A percentile compares a stretch with the other conserved stretches of the same genome.
phyloP scores from a whole-genome alignment of 2,888 invertebrate species.

The Drosophila hamatofila region DNA sequence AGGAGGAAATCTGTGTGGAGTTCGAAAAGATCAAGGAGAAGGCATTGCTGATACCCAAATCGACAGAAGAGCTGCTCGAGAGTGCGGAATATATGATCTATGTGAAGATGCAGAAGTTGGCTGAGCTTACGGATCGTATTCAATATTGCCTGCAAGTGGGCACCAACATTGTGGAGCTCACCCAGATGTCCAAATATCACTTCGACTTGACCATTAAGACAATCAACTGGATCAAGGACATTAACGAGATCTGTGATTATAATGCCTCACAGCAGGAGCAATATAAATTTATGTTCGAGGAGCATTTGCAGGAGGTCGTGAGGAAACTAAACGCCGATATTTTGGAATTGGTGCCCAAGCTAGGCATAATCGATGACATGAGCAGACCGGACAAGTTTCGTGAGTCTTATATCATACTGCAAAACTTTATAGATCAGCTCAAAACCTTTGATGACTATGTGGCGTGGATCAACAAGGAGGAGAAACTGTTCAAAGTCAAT shows the following conservation, averaged over 20 bases:
- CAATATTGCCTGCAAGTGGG: constrained; percentile 88
- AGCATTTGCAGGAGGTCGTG: constrained; percentile 89
- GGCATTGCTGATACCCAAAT: constrained; percentile 90
- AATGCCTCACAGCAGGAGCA: constrained; percentile 92
- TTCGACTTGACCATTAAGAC: constrained; percentile 92
- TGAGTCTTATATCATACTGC: constrained; percentile 92
- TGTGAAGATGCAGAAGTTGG: constrained; percentile 90
- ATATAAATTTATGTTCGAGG: constrained; percentile 94
- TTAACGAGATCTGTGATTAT: constrained; percentile 92
- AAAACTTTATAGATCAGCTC: constrained; percentile 91
- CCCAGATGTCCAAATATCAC: constrained; percentile 90
- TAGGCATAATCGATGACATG: constrained; percentile 93
- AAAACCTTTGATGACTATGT: constrained; percentile 91
- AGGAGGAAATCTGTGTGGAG: constrained; percentile 89
- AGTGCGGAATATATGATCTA: constrained; percentile 92
- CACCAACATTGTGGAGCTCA: constrained; percentile 91
- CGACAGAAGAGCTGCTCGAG: constrained; percentile 92
- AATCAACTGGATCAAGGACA: constrained; percentile 93
- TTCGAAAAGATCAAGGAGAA: constrained; percentile 90
- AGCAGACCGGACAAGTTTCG: constrained; percentile 91
- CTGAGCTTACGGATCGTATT: constrained; percentile 90
- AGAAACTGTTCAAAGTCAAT: constrained; percentile 92
- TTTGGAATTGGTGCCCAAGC: constrained; percentile 89
- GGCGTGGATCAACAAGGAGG: constrained; percentile 95
- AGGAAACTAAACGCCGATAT: constrained; percentile 90